Base-by-base conservation (phyloP, 1,140 invertebrate genomes). In the Lanistes nyassanus region DNA sequence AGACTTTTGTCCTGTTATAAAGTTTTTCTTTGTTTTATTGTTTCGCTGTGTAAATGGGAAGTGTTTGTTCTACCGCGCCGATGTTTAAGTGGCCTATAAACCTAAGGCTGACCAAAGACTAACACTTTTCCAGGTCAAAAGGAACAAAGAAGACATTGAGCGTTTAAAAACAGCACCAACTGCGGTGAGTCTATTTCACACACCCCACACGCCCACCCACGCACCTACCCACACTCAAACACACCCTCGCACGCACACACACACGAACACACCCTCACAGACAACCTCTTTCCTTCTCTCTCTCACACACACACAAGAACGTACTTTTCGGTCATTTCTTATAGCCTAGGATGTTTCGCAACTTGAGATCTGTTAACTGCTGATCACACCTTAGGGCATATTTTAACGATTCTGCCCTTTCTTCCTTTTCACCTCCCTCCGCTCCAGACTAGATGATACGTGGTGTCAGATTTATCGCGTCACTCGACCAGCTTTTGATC, bases 111-210 rank as follows among this genome's bases (percentile, higher is more conserved):
- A 47, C 42, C 2, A 16, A 47, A 47, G 19, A 16, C 19, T 13
- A 47, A 42, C 9, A 73, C 23, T 51, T 62, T 73, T 81, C 42
- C 65, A 84, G 82, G 78, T 82, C 13, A 81, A 79, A 53, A 71
- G 64, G 23, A 84, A 84, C 47, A 82, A 79, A 76, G 58, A 76
- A 34, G 81, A 75, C 34, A 84, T 84, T 62, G 76, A 78, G 42
- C 74, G 79, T 55, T 60, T 84, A 16, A 74, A 69, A 31, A 80
- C 75, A n/a, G 55, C 78, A 6, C 79, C 82, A 4, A 83, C 80
- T 31, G 75, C 31, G 6, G 80, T 81, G 74, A 74, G 80, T 80
- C 39, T 65, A 53, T 23, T 13, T 42, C 39, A n/a, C 39, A 21
- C 66, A 39, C 37, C 0, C 26, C 23, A 3, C 37, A 23, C 36